Base-by-base conservation (phyloP, 2,797 vertebrate genomes). In the Pyrocephalus nanus region DNA sequence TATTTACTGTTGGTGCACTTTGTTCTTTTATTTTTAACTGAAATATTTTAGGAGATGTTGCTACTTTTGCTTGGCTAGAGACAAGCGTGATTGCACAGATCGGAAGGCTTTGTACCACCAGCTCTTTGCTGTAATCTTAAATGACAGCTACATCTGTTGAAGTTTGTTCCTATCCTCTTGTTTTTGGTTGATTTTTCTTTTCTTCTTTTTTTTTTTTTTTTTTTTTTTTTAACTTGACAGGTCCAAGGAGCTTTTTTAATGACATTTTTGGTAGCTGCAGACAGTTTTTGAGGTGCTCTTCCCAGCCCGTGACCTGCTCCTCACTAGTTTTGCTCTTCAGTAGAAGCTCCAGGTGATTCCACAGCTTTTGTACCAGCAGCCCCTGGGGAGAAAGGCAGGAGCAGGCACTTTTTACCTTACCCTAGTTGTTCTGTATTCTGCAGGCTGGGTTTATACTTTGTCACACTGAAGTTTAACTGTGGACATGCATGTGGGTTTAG, bases 71-170 rank as follows among this genome's bases (percentile, higher is more conserved):
- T 87, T 90, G 78, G 61, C 66, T 76, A 78, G 69, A 93, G 88
- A 93, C 74, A 76, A 93, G 79, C 7, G 9, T 93, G 87, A 70
- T 90, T 96, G 92, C 57, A 87, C 82, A 94, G 62, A 85, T 81
- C 29, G 2, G 50, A 83, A 84, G 77, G 61, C 55, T 94, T 88
- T 71, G 48, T 92, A 48, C 86, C 23, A 54, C 75, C 71, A 82
- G 90, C 60, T 78, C 67, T 93, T 83, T 76, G 29, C 61, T 88
- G 92, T 97, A 93, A 96, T 95, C 84, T 89, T 81, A 89, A 95
- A 74, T 97, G 95, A 95, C 96, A 95, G 92, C 93, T 96, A 78
- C 94, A 96, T 95, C 90, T 94, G 88, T 75, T 96, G 92, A 86
- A 64, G 48, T 96, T 96, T 94, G 92, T 61, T 95, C 50, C n/a